phyloP scores from a whole-genome alignment of 2,113 vertebrate species.

The Panurus biarmicus region DNA sequence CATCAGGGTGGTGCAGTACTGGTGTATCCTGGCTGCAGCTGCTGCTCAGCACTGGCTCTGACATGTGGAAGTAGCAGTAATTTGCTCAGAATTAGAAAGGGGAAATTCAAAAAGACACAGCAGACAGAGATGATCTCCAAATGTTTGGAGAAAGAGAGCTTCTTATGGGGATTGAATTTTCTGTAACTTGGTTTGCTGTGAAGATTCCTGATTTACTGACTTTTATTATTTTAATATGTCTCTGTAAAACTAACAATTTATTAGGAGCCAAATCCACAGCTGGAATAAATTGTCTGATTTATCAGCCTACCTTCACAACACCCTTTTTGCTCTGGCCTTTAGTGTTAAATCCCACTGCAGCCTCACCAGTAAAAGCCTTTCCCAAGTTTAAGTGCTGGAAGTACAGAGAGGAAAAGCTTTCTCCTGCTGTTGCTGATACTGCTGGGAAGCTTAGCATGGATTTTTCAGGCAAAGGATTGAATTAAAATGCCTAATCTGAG shows the following conservation, averaged over 20 bases:
- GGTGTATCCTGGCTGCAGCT: background rate
- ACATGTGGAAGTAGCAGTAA: background rate
- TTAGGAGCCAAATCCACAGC: conserved; percentile 15
- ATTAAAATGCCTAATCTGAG: background rate
- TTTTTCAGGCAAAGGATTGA: conserved; percentile 42
- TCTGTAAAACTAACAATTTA: conserved; percentile 15
- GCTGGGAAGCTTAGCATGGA: conserved; percentile 4
- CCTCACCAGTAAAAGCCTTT: background rate
- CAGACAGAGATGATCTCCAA: background rate
- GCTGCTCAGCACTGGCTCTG: background rate
- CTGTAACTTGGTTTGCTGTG: background rate
- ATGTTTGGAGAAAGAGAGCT: background rate
- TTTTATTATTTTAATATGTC: conserved; percentile 41
- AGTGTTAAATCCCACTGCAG: background rate
- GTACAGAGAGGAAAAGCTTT: conserved; percentile 30
- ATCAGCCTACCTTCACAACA: background rate
- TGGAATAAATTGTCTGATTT: background rate
- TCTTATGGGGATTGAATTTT: background rate
- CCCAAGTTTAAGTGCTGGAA: background rate
- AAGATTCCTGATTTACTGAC: background rate
- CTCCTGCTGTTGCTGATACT: conserved; percentile 3
- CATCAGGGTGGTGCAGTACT: background rate
- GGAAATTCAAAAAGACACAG: background rate
- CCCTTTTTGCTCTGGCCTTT: background rate
- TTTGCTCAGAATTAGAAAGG: background rate